A percentile compares a stretch with the other conserved stretches of the same genome.
Conservation (phyloP, 2,888 invertebrate species). For the Pandemis cinnamomeana region DNA sequence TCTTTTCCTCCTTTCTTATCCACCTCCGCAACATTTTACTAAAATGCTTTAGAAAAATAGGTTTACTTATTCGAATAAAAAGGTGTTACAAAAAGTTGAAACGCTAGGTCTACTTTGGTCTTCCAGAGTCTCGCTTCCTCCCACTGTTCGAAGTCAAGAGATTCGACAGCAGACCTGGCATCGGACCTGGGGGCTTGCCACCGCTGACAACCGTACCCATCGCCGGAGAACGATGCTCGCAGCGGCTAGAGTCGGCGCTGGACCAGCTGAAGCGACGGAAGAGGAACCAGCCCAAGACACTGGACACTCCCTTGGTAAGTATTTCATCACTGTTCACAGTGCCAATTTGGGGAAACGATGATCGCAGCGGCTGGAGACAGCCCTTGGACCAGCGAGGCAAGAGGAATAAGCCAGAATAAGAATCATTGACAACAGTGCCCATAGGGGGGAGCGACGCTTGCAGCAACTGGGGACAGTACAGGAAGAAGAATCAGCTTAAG, state of each 20-base stretch:
- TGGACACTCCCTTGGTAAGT: constrained; percentile 73
- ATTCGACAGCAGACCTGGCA: constrained; percentile 66
- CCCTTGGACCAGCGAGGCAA: not conserved
- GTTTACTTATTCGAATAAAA: too few relatives aligned
- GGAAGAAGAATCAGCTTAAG: not conserved
- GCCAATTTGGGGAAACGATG: constrained; percentile 82
- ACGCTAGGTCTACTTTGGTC: not conserved
- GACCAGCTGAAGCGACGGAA: constrained; percentile 86
- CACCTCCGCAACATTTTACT: too few relatives aligned
- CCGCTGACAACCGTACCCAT: constrained; percentile 71
- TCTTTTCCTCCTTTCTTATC: too few relatives aligned
- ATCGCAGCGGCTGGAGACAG: constrained; percentile 80
- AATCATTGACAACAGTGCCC: constrained; percentile 47
- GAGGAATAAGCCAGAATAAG: not conserved
- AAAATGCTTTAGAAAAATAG: too few relatives aligned
- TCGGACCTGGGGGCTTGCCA: constrained; percentile 64
- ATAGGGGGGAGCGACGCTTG: constrained; percentile 67
- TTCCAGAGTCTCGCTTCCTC: constrained; percentile 77
- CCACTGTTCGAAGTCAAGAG: constrained; percentile 76
- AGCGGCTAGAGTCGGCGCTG: constrained; percentile 87
- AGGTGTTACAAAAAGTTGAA: not conserved
- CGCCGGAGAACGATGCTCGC: constrained; percentile 85
- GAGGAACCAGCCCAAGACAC: constrained; percentile 79
- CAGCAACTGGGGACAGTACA: constrained; percentile 83
- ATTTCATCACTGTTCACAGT: constrained; percentile 58